Evolutionary conservation across 2,113 vertebrate species (phyloP), one percentile per base, ranked within the genome.

Genomic region (Oceanodroma tethys): DNA sequence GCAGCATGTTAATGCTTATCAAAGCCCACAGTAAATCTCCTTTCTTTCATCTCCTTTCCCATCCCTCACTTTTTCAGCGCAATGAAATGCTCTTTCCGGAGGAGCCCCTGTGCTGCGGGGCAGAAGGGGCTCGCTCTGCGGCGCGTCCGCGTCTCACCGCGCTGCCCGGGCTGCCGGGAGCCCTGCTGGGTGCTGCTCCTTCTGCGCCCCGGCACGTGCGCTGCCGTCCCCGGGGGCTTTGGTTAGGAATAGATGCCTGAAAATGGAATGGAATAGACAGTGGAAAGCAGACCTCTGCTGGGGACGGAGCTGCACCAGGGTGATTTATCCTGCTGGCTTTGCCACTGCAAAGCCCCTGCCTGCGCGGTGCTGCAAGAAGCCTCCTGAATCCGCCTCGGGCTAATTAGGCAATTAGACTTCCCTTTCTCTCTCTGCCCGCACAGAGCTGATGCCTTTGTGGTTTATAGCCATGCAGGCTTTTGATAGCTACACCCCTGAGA

Each of bases 401-500:
- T 40, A 20, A 40, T 22, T 8, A 6, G 11, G 43, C 25, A 30
- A 9, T 32, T 16, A 9, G 9, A 1, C 11, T 42, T 23, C 21
- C 23, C 53, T 20, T 32, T n/a, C 52, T 17, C 43, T 32, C n/a
- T 32, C 55, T 47, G 34, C 74, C 17, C 13, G 53, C 47, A 5
- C 47, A 20, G 62, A 34, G 50, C 47, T 8, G 68, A 42, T 32
- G 38, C 53, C n/a, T 32, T 47, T 10, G 1, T 9, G 40, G n/a
- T 27, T 67, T 36, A 16, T 3, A 62, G 40, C 45, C n/a, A 9
- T 1, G 1, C 32, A 16, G 65, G 43, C 27, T 23, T 34, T 13
- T 3, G 5, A 16, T 7, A 52, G 23, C 38, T 20, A 7, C 3
- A 1, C 16, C 59, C 47, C 66, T 36, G 60, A 7, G 1, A 2